Evolutionary conservation across 2,797 vertebrate species (phyloP), one percentile per base, ranked within the genome.

Genomic region (Cheirogaleus major): DNA sequence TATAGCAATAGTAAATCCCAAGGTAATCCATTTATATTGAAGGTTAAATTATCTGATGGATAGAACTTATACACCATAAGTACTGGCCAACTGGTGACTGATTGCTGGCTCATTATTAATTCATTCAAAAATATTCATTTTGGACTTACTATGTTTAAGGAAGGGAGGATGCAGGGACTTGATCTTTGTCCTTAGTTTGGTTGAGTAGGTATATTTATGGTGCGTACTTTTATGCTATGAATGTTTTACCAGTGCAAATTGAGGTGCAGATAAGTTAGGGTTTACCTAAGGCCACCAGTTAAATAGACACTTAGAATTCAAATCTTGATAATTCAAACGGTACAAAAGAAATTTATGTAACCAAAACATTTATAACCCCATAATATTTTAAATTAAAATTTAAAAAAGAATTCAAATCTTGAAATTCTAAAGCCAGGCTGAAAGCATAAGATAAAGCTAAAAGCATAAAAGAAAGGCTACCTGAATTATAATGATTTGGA

Each of bases 51-150:
- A 72, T 70, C 18, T 52, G 17, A 67, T 82, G n/a, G 14, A 63
- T 4, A 78, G 35, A 59, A 79, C 32, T 88, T 87, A 88, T 61
- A n/a, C 7, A 65, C 73, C 32, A 80, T 30, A 73, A 78, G 67
- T 75, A 93, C 45, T 80, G 38, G 65, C 27, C 72, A 93, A 52
- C 38, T 35, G 23, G 38, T 30, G 22, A 81, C 38, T 94, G 32
- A 48, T 8, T 84, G 5, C 15, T 65, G 32, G 32, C 9, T 95
- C 35, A 89, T 57, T 79, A 50, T 43, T 82, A 41, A 41, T 32
- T 69, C 30, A 94, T 22, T 91, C 35, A 93, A 89, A 95, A 70
- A 73, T 92, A 86, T 52, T 95, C 86, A 79, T 80, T 96, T 75
- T 95, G n/a, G 83, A 50, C 67, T 22, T 78, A 32, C 89, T 79